Conservation (phyloP, 2,113 vertebrate species). For the Ammospiza caudacuta region DNA sequence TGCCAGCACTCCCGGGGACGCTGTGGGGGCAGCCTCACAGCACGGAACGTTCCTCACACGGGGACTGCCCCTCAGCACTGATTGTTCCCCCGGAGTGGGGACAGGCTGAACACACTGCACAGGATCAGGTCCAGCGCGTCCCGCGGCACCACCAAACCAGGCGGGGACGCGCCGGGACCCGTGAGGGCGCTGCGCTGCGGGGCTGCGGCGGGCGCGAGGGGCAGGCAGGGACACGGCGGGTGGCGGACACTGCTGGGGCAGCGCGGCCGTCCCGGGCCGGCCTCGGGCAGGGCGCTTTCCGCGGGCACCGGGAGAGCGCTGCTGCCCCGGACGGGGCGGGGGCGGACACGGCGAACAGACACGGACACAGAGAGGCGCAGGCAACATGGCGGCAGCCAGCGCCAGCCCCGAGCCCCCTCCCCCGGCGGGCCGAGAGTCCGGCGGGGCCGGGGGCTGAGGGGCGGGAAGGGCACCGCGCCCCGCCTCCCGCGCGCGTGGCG, state of each 20-base stretch:
- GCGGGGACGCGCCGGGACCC: background rate
- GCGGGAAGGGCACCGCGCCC: background rate
- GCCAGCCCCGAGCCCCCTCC: no score
- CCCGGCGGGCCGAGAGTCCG: accelerated
- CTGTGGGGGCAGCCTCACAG: accelerated
- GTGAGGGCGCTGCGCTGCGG: background rate
- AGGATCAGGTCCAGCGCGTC: accelerated
- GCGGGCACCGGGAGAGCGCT: accelerated
- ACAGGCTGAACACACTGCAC: accelerated
- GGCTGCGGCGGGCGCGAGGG: background rate
- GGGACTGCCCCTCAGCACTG: background rate
- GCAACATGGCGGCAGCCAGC: accelerated
- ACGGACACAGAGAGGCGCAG: accelerated
- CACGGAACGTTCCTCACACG: accelerated
- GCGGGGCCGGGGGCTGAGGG: accelerated
- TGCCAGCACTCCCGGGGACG: accelerated
- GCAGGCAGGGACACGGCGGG: no score
- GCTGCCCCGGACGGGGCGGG: no score
- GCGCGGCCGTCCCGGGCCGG: background rate
- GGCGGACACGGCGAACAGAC: no score
- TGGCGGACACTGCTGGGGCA: background rate
- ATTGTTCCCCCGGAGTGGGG: accelerated
- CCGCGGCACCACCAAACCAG: background rate
- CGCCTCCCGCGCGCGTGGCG: no score
- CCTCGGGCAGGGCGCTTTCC: background rate